Conservation (phyloP, 2,888 invertebrate genomes). For the Noctuana brunneofusca region DNA sequence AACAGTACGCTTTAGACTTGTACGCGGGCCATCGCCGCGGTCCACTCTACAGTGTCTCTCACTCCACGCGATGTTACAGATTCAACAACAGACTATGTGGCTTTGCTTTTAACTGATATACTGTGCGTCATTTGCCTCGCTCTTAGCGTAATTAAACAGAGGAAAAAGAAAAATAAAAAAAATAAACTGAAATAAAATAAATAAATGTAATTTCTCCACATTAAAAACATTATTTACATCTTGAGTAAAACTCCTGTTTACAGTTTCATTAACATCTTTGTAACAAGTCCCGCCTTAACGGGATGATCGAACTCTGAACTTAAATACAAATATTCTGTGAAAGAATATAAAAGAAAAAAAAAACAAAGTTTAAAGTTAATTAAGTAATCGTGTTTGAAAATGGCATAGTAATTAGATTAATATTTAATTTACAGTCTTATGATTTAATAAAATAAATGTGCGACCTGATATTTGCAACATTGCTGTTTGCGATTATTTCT, state of each 20-base stretch:
- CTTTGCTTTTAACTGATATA: background rate
- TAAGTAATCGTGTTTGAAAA: conserved; percentile 59
- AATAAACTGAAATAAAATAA: conserved; percentile 73
- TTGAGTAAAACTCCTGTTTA: conserved; percentile 63
- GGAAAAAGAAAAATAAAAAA: conserved; percentile 54
- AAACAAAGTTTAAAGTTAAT: conserved; percentile 50
- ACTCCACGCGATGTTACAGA: conserved; percentile 20
- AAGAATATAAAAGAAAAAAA: conserved; percentile 49
- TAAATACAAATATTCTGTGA: conserved; percentile 37
- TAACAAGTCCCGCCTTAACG: conserved; percentile 47
- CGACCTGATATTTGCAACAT: conserved; percentile 34
- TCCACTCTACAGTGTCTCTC: conserved; percentile 43
- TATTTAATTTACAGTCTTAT: conserved; percentile 70
- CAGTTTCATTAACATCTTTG: conserved; percentile 56
- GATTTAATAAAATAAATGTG: conserved; percentile 62
- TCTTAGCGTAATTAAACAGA: conserved; percentile 35
- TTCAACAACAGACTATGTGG: conserved; percentile 4
- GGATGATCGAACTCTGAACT: conserved; percentile 46
- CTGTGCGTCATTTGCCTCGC: conserved; percentile 76
- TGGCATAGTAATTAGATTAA: conserved; percentile 60
- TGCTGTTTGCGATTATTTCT: background rate
- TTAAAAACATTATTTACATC: conserved; percentile 78
- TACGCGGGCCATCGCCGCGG: conserved; percentile 46
- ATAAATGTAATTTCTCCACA: conserved; percentile 77
- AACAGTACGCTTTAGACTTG: conserved; percentile 76